A percentile compares a stretch with the other conserved stretches of the same genome.
These are phyloP conservation scores for Elymnias hypermnestra DNA, from an alignment of 1,140 invertebrate species.

Conservation along the genomic window DNA sequence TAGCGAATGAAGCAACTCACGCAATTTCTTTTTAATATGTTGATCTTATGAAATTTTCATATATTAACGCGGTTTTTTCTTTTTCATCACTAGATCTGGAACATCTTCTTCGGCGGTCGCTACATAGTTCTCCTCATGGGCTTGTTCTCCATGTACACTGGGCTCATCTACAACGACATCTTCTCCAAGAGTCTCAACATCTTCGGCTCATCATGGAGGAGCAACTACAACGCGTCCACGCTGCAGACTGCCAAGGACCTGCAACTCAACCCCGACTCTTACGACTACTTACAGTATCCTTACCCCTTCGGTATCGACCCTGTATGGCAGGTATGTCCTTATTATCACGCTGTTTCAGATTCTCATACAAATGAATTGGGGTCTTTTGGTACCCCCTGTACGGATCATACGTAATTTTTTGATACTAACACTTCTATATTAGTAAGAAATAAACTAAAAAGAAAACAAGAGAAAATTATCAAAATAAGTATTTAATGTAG, in stretches of 20 bases:
- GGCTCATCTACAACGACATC: conserved; percentile 98
- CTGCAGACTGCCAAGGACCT: conserved; percentile 74
- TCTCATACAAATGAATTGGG: too few species aligned
- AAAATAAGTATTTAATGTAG: too few species aligned
- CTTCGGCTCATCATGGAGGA: conserved; percentile 94
- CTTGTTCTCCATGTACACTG: conserved; percentile 98
- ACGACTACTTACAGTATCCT: conserved; percentile 79
- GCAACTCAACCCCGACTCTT: conserved; percentile 81
- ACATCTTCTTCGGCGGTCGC: conserved; percentile 97
- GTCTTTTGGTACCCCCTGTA: too few species aligned
- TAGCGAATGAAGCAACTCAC: too few species aligned
- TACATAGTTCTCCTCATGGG: conserved; percentile 99
- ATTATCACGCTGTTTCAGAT: too few species aligned
- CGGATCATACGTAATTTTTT: too few species aligned
- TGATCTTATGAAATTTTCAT: too few species aligned
- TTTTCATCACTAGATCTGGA: conserved; percentile 86
- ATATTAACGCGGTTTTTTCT: too few species aligned
- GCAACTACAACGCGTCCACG: conserved; percentile 76
- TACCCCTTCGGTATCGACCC: conserved; percentile 96
- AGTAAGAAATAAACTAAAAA: too few species aligned
- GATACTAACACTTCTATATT: too few species aligned
- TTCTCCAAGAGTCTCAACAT: conserved; percentile 98
- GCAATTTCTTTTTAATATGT: too few species aligned
- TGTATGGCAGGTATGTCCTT: conserved; percentile 87
- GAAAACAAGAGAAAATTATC: too few species aligned